These are phyloP conservation scores for Ectropis crepuscularia DNA, from an alignment of 2,888 invertebrate species.

Conservation along the genomic window DNA sequence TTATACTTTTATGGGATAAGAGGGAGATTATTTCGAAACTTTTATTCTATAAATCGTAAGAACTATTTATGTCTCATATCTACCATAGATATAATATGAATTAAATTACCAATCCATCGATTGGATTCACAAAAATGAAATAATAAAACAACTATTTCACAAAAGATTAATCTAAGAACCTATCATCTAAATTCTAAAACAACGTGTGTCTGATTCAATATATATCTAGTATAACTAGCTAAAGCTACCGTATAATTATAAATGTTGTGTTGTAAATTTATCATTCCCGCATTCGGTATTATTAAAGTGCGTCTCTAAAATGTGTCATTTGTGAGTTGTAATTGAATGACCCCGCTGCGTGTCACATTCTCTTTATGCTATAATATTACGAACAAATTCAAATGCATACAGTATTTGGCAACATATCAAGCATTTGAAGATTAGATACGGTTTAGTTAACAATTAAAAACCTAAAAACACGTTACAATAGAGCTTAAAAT, in stretches of 20 bases:
- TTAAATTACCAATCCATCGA: no score
- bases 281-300: not conserved
- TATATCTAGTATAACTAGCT: constrained; percentile 20
- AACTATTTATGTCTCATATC: no score
- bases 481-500: constrained; percentile 25
- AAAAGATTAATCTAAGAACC: no score
- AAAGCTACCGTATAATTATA: constrained; percentile 18
- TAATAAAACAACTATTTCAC: no score
- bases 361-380: constrained; percentile 11
- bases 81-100: no score
- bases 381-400: not conserved
- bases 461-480: constrained; percentile 16
- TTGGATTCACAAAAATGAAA: no score
- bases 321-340: constrained; percentile 17
- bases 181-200: not conserved
- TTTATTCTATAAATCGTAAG: no score
- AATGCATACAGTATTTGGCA: constrained; percentile 16
- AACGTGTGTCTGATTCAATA: constrained; percentile 33
- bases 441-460: constrained; percentile 6
- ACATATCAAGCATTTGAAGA: constrained; percentile 8
- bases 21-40: no score
- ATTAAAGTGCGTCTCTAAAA: constrained; percentile 8
- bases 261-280: constrained; percentile 17
- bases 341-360: constrained; percentile 11
- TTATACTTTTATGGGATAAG: no score